Conservation (phyloP, 2,797 vertebrate genomes). For the Balearica regulorum region DNA sequence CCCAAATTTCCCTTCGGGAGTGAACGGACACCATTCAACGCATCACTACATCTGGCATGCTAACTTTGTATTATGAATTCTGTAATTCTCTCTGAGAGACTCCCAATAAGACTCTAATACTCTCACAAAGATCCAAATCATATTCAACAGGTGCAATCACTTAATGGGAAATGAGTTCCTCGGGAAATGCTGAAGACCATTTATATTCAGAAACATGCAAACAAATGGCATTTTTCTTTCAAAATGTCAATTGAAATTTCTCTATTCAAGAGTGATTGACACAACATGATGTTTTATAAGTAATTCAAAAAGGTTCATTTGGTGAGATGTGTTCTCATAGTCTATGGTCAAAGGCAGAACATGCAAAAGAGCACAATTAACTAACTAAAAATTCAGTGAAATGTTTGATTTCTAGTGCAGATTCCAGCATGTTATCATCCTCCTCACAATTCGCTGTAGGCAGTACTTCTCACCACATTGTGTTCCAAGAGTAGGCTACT, state of each 20-base stretch:
- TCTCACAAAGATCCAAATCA: not conserved
- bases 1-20: not conserved
- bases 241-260: not conserved
- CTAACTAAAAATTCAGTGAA: not conserved
- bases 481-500: not conserved
- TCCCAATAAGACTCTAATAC: not conserved
- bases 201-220: not conserved
- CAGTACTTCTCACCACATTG: not conserved
- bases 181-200: not conserved
- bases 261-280: not conserved
- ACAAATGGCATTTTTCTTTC: not conserved
- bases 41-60: not conserved
- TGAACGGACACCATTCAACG: not conserved
- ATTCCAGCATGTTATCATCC: not conserved
- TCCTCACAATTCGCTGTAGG: not conserved
- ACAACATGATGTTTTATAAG: not conserved
- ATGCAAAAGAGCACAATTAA: not conserved
- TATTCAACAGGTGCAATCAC: not conserved
- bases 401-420: not conserved
- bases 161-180: not conserved
- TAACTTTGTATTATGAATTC: not conserved
- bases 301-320: not conserved
- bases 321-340: not conserved
- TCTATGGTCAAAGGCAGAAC: not conserved
- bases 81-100: not conserved